Percentiles rank a stretch among this genome's conserved stretches.
phyloP scores from a whole-genome alignment of 64 coral and sea anemone genomes.

The Hydrozoanthus tunicans region DNA sequence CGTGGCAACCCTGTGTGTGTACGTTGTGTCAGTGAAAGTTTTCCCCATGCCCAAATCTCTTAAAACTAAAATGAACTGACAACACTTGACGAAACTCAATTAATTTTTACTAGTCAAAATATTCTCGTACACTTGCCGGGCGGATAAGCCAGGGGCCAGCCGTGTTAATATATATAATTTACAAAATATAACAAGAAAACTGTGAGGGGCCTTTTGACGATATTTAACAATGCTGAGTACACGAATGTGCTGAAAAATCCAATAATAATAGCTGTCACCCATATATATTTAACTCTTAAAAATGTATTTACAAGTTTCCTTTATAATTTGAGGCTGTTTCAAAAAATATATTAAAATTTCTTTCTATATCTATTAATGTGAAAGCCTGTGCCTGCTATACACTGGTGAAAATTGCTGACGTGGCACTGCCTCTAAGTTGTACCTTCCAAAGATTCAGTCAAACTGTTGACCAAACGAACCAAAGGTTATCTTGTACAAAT shows the following conservation, averaged over 20 bases:
- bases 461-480: neutral
- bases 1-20: too few relatives aligned
- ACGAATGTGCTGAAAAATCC: neutral
- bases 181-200: constrained; percentile 4
- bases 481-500: neutral
- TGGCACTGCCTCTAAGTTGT: neutral
- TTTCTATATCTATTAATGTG: constrained; percentile 30
- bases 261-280: neutral
- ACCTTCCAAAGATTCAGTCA: neutral
- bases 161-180: constrained; percentile 18
- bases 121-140: neutral
- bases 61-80: neutral
- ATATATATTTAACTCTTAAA: constrained; percentile 40
- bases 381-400: too few relatives aligned
- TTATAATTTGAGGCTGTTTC: constrained; percentile 36
- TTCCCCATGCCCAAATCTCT: neutral
- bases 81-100: constrained; percentile 14
- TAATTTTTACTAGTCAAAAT: constrained; percentile 52
- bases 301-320: constrained; percentile 49
- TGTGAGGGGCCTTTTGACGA: neutral
- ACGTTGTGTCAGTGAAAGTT: too few relatives aligned
- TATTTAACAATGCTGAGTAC: neutral
- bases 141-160: neutral
- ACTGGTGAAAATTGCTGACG: neutral
- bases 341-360: constrained; percentile 58